A percentile compares a stretch with the other conserved stretches of the same genome.
Evolutionary conservation across 2,888 invertebrate genomes (phyloP).

Genomic region (Parelbella ahira): DNA sequence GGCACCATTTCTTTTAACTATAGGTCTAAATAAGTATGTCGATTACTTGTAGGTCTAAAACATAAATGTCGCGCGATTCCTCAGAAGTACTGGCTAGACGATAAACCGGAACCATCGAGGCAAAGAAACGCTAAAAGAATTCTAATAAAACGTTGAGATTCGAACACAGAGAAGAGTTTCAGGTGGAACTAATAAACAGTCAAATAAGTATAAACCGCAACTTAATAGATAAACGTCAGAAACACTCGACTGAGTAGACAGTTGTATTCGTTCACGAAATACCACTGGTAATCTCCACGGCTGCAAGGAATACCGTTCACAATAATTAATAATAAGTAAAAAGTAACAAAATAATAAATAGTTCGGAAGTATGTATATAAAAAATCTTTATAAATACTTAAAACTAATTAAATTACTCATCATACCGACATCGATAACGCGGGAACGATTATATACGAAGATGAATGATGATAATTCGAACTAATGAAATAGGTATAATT

Average conservation of each 20-base stretch:
- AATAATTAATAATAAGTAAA: constrained; percentile 57
- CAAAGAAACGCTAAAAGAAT: constrained; percentile 65
- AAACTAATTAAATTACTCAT: constrained; percentile 52
- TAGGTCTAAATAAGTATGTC: constrained; percentile 27
- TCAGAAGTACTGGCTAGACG: too few relatives aligned
- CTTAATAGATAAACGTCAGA: constrained; percentile 50
- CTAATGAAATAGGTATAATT: constrained; percentile 7
- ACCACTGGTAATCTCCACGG: constrained; percentile 54
- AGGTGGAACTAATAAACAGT: constrained; percentile 48
- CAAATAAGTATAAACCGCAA: constrained; percentile 76
- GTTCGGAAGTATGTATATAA: constrained; percentile 62
- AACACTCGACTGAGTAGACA: constrained; percentile 29
- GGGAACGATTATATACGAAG: constrained; percentile 40
- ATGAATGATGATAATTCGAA: constrained; percentile 14
- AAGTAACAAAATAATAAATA: constrained; percentile 70
- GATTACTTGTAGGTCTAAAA: constrained; percentile 20
- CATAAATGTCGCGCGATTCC: constrained; percentile 16
- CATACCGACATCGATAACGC: constrained; percentile 40
- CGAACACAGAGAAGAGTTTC: constrained; percentile 59
- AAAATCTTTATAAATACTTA: constrained; percentile 76
- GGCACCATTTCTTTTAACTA: constrained; percentile 58
- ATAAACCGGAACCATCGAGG: too few relatives aligned
- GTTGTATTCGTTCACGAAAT: constrained; percentile 23
- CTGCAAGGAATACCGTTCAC: constrained; percentile 35
- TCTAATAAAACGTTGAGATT: constrained; percentile 63